phyloP scores from a whole-genome alignment of 2,797 vertebrate genomes.

The Sebastes variabilis region DNA sequence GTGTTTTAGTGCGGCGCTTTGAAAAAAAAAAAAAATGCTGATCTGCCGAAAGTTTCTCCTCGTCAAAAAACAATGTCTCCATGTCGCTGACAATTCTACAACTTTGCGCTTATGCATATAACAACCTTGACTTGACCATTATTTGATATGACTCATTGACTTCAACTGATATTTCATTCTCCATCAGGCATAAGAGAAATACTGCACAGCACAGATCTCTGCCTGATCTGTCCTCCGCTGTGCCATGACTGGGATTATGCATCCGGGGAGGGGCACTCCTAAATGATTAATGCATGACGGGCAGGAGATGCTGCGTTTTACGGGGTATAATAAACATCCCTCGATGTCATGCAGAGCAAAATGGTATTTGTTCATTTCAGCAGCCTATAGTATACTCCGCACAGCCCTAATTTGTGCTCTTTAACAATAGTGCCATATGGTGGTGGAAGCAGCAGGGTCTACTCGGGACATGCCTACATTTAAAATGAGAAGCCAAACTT shows the following conservation, averaged over 20 bases:
- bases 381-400: slow-evolving; percentile 8
- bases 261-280: slow-evolving; percentile 11
- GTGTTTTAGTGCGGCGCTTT: slow-evolving; percentile 34
- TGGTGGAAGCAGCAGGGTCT: slow-evolving; percentile 38
- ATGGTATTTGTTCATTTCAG: slow-evolving; percentile 43
- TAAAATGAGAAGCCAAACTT: slow-evolving; percentile 56
- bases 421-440: slow-evolving; percentile 60
- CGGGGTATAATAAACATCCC: slow-evolving; percentile 68
- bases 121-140: slow-evolving; percentile 45
- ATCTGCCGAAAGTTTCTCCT: slow-evolving; percentile 62
- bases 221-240: slow-evolving; percentile 19
- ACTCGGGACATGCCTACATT: slow-evolving; percentile 38
- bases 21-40: slow-evolving; percentile 50
- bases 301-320: slow-evolving; percentile 44
- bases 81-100: slow-evolving; percentile 27
- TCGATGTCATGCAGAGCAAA: slow-evolving; percentile 52
- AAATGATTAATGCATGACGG: slow-evolving; percentile 55
- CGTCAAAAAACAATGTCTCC: slow-evolving; percentile 45
- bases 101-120: slow-evolving; percentile 12
- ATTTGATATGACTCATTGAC: slow-evolving; percentile 19
- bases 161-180: slow-evolving; percentile 8
- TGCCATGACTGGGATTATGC: slow-evolving; percentile 5
- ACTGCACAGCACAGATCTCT: neutral
- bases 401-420: slow-evolving; percentile 53
- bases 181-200: neutral